phyloP scores from a whole-genome alignment of 92 coral and sea anemone genomes.

The Nematostella vectensis region DNA sequence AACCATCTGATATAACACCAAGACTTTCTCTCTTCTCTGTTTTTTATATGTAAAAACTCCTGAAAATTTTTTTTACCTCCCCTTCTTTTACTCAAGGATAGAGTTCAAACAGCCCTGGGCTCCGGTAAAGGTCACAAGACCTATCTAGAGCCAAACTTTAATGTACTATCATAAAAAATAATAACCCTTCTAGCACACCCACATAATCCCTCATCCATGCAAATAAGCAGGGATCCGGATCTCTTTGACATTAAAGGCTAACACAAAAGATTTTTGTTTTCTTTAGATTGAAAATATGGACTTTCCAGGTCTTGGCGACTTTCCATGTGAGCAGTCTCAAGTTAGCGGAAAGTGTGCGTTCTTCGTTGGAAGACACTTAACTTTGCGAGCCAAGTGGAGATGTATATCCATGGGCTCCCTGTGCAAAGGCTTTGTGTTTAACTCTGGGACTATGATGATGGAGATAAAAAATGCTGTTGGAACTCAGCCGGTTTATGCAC shows the following conservation, averaged over 20 bases:
- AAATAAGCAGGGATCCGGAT: too few relatives aligned
- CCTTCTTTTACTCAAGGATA: too few relatives aligned
- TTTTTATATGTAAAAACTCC: too few relatives aligned
- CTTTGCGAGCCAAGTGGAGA: background rate
- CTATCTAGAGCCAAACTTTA: too few relatives aligned
- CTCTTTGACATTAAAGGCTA: background rate
- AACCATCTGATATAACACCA: too few relatives aligned
- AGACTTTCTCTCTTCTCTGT: too few relatives aligned
- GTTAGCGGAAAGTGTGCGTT: background rate
- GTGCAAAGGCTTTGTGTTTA: background rate
- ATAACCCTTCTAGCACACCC: too few relatives aligned
- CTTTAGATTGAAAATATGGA: constrained; percentile 2
- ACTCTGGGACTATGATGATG: background rate
- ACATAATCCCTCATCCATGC: too few relatives aligned
- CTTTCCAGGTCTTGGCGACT: constrained; percentile 1
- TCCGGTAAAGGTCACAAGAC: too few relatives aligned
- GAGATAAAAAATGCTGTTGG: background rate
- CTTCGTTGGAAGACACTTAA: background rate
- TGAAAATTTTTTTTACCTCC: too few relatives aligned
- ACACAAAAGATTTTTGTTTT: background rate
- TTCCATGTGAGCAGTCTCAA: background rate
- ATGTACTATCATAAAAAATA: too few relatives aligned
- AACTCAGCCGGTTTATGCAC: background rate
- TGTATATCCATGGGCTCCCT: background rate
- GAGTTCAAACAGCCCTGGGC: too few relatives aligned